Percentiles rank a stretch among this genome's conserved stretches.
Conservation (phyloP, 2,797 vertebrate species). For the Petrocephalus schoutedeni region DNA sequence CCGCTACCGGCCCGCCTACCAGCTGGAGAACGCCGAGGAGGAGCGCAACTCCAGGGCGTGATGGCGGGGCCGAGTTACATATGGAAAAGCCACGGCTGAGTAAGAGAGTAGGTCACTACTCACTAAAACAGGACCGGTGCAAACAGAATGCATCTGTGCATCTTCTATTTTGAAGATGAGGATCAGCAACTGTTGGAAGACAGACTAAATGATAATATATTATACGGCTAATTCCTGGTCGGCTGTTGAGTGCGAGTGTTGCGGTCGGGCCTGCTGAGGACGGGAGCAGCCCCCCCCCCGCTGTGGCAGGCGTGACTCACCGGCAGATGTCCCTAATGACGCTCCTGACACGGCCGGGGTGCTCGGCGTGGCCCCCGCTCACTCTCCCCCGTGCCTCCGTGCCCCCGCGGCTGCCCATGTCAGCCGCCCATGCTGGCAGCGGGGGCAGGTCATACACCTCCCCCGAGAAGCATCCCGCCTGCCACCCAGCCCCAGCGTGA, state of each 20-base stretch:
- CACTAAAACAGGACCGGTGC: background rate
- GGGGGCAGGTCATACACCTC: conserved; percentile 4
- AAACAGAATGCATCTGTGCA: background rate
- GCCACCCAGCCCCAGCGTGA: background rate
- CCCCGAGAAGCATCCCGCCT: background rate
- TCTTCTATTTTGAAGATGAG: background rate
- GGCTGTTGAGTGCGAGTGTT: too few relatives aligned
- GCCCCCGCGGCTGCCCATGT: background rate
- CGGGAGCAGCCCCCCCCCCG: background rate
- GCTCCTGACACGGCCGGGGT: conserved; percentile 11
- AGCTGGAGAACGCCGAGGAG: conserved; percentile 81
- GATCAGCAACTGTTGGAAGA: background rate
- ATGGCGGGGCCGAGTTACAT: conserved; percentile 22
- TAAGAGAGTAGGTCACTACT: background rate
- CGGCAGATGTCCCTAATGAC: conserved; percentile 18
- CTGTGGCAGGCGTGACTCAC: conserved; percentile 16
- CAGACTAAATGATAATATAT: background rate
- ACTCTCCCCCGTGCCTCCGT: background rate
- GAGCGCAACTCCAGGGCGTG: conserved; percentile 77
- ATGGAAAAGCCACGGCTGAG: background rate
- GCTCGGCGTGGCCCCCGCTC: background rate
- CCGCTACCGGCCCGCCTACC: conserved; percentile 75
- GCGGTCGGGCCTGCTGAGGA: background rate
- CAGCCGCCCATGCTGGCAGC: background rate
- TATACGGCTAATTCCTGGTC: background rate